Evolutionary conservation across 2,797 vertebrate genomes (phyloP), one percentile per base, ranked within the genome.

Genomic region (Parauchenoglanis punctatus): DNA sequence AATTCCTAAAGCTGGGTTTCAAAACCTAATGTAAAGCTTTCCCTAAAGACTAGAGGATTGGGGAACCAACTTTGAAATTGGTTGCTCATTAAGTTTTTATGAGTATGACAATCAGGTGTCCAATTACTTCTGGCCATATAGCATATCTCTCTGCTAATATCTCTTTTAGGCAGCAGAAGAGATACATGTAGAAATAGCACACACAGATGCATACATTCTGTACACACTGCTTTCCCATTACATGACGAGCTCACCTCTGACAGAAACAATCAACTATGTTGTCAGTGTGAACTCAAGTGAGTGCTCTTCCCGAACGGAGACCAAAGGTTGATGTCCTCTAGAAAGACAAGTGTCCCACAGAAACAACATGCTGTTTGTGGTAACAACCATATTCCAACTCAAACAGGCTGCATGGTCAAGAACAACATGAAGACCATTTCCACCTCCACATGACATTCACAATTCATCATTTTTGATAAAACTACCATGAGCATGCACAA

Each of bases 281-380:
- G 91, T 90, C 91, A 91, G 91, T 89, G 75, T 81, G 87, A 92
- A 94, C 94, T 96, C 88, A 90, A 95, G 93, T 44, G 78, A 81
- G 78, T n/a, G 85, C 92, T 95, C 94, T 94, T 94, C 93, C 92
- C 93, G 93, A 94, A 89, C 67, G 35, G 83, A 88, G 88, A 89
- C 93, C 92, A 93, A 92, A 93, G 94, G 93, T 95, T 88, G 91
- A 95, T 94, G 90, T 91, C 92, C 91, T 88, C 86, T 90, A 92
- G 93, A 95, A 95, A 93, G 93, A 94, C 93, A 85, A 95, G 94
- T 93, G 94, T 94, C 92, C 94, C 94, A 94, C 93, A 95, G 63
- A 91, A 86, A 93, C 90, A 93, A 88, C 86, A 91, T 94, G 87
- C 91, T 90, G 92, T 92, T 94, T 91, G 89, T 92, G 91, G 91